Evolutionary conservation across 2,797 vertebrate genomes (phyloP).

Genomic region (Ciconia nigra): DNA sequence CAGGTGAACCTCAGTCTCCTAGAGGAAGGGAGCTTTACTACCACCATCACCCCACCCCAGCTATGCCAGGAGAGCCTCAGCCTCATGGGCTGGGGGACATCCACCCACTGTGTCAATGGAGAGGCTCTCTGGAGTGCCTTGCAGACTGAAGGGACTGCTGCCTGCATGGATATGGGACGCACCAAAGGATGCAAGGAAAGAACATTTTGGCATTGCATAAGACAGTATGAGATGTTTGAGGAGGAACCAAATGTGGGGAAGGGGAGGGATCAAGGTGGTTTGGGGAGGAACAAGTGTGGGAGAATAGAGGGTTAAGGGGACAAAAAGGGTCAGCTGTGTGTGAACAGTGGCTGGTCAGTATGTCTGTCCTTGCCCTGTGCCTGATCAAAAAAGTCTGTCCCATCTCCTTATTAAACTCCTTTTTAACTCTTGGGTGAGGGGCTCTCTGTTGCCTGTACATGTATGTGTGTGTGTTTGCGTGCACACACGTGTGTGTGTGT

Average conservation of each 20-base stretch:
- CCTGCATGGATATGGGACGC: background rate
- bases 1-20: background rate
- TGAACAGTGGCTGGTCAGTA: background rate
- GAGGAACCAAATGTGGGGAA: background rate
- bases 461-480: too few relatives aligned
- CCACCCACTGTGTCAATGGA: background rate
- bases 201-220: background rate
- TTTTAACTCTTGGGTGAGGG: background rate
- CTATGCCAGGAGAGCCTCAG: background rate
- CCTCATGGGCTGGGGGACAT: background rate
- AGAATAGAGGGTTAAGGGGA: background rate
- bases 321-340: background rate
- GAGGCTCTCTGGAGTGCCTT: background rate
- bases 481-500: too few relatives aligned
- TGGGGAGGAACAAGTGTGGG: background rate
- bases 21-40: background rate
- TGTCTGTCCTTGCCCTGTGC: background rate
- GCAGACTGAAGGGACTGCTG: background rate
- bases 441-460: background rate
- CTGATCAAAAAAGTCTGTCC: background rate
- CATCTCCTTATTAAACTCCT: background rate
- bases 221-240: background rate
- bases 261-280: background rate
- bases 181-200: background rate
- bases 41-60: background rate